A percentile compares a stretch with the other conserved stretches of the same genome.
Conservation (phyloP, 1,140 invertebrate species). For the Eurosta solidaginis region DNA sequence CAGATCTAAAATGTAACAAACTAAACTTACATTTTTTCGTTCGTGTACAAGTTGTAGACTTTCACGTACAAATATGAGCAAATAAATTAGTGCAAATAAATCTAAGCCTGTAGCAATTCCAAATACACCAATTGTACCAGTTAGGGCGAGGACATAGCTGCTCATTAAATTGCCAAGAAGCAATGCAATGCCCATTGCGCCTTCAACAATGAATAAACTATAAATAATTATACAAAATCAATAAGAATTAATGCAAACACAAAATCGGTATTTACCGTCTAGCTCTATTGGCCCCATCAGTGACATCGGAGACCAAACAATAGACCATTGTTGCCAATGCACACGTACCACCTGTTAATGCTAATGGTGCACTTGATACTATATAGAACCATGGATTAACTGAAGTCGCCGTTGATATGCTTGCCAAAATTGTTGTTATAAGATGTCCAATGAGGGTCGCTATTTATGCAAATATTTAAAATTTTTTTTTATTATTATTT, state of each 20-base stretch:
- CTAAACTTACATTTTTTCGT: background rate
- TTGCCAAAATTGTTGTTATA: background rate
- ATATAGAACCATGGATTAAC: conserved; percentile 6
- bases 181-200: background rate
- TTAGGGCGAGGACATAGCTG: background rate
- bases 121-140: background rate
- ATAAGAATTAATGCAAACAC: background rate
- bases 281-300: background rate
- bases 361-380: background rate
- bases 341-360: background rate
- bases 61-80: background rate
- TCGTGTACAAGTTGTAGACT: background rate
- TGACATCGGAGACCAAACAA: background rate
- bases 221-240: background rate
- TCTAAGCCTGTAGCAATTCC: background rate
- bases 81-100: background rate
- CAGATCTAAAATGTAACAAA: background rate
- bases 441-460: background rate
- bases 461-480: background rate
- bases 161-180: background rate
- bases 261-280: background rate
- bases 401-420: background rate
- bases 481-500: background rate
- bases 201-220: background rate
- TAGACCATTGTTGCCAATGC: background rate